These are phyloP conservation scores for Bovichtus variegatus DNA, from an alignment of 2,797 vertebrate species.

Conservation along the genomic window DNA sequence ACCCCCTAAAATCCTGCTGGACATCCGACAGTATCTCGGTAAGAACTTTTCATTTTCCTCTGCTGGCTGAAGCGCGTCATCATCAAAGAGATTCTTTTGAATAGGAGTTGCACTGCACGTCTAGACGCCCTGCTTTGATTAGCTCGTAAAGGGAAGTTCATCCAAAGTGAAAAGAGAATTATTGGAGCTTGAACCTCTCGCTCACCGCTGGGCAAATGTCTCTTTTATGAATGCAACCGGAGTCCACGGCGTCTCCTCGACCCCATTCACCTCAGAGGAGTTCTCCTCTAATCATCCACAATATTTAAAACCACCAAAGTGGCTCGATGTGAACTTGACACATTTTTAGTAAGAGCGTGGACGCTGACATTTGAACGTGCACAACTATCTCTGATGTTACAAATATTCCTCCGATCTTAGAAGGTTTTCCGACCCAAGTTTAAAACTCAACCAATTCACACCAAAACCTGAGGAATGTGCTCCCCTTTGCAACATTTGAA, in stretches of 20 bases:
- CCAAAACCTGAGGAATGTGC: constrained; percentile 25
- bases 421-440: neutral
- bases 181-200: neutral
- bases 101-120: constrained; percentile 12
- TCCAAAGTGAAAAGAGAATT: neutral
- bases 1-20: constrained; percentile 92
- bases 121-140: neutral
- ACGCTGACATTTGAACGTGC: neutral
- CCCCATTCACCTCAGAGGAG: neutral
- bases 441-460: neutral
- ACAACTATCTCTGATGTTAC: neutral
- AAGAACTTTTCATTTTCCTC: constrained; percentile 77
- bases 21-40: constrained; percentile 96
- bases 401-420: neutral
- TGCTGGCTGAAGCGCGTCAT: constrained; percentile 22
- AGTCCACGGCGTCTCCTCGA: constrained; percentile 6
- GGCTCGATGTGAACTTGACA: neutral
- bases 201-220: constrained; percentile 1
- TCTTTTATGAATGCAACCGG: neutral
- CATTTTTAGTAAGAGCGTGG: rapidly evolving
- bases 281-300: constrained; percentile 9
- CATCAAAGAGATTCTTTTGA: neutral
- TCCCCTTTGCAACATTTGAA: neutral
- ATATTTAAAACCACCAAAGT: neutral
- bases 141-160: constrained; percentile 33